A percentile compares a stretch with the other conserved stretches of the same genome.
Conservation (phyloP, 2,888 invertebrate species). For the Alcis repandata region DNA sequence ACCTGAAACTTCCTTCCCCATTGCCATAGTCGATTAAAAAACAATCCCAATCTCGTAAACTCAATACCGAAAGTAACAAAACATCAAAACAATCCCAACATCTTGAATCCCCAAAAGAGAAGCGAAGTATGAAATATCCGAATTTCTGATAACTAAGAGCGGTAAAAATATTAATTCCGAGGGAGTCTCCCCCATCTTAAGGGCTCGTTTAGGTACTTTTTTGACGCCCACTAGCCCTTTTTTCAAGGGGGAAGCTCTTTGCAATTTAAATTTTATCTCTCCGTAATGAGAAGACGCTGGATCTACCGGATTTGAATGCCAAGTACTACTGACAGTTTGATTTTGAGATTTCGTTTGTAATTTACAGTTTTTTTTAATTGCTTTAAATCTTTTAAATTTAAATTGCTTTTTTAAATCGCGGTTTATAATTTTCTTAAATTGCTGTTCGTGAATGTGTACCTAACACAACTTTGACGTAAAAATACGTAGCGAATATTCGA, state of each 20-base stretch:
- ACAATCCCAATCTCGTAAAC: conserved; percentile 33
- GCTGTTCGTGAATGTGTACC: no score
- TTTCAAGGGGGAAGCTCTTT: conserved; percentile 76
- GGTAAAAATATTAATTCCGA: conserved; percentile 75
- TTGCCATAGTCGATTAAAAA: neutral
- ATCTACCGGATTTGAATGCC: conserved; percentile 47
- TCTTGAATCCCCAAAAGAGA: conserved; percentile 26
- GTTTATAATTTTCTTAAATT: no score
- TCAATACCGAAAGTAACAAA: conserved; percentile 41
- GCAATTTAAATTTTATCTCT: conserved; percentile 85
- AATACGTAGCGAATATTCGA: no score
- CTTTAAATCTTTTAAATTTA: no score
- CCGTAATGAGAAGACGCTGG: conserved; percentile 72
- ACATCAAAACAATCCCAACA: conserved; percentile 38
- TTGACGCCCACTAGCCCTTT: conserved; percentile 80
- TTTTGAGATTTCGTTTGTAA: conserved; percentile 33
- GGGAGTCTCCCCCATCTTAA: conserved; percentile 55
- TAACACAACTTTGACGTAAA: no score
- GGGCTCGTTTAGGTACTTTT: conserved; percentile 66
- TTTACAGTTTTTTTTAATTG: neutral
- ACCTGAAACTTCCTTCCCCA: no score
- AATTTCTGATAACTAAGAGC: conserved; percentile 67
- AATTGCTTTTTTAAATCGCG: no score
- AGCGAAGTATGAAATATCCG: conserved; percentile 46
- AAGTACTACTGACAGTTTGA: conserved; percentile 44